Conservation (phyloP, 2,113 vertebrate species). For the Sylvilagus bachmani region DNA sequence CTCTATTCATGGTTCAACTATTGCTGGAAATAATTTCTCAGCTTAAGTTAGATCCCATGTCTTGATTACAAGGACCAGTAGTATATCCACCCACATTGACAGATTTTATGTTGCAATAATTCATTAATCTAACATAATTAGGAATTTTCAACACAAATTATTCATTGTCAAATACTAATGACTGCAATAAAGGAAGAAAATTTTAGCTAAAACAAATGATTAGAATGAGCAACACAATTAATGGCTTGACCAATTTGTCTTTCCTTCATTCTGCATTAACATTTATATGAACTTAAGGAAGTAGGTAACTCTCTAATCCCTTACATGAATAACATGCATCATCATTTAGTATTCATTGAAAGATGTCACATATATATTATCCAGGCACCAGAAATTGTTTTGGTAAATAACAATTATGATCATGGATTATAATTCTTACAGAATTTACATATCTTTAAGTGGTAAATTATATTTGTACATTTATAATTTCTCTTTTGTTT, state of each 20-base stretch:
- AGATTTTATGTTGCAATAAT: conserved; percentile 52
- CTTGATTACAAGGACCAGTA: conserved; percentile 20
- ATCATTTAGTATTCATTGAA: conserved; percentile 24
- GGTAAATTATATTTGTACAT: background rate
- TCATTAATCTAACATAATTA: conserved; percentile 53
- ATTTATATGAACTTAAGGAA: conserved; percentile 53
- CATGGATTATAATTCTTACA: background rate
- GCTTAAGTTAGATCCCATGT: background rate
- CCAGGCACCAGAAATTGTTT: background rate
- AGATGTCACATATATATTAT: background rate
- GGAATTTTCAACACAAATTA: conserved; percentile 69
- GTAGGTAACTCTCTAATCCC: background rate
- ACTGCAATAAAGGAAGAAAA: conserved; percentile 66
- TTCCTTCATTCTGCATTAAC: conserved; percentile 28
- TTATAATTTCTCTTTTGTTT: background rate
- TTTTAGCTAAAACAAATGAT: conserved; percentile 76
- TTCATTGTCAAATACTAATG: conserved; percentile 74
- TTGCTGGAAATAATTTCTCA: conserved; percentile 24
- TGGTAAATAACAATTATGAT: conserved; percentile 20
- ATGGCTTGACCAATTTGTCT: conserved; percentile 69
- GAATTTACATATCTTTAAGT: conserved; percentile 6
- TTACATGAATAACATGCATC: conserved; percentile 30
- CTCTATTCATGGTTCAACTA: conserved; percentile 9
- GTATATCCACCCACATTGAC: background rate
- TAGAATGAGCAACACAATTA: conserved; percentile 67